Evolutionary conservation across 2,113 vertebrate genomes (phyloP).

Genomic region (Cavia porcellus): DNA sequence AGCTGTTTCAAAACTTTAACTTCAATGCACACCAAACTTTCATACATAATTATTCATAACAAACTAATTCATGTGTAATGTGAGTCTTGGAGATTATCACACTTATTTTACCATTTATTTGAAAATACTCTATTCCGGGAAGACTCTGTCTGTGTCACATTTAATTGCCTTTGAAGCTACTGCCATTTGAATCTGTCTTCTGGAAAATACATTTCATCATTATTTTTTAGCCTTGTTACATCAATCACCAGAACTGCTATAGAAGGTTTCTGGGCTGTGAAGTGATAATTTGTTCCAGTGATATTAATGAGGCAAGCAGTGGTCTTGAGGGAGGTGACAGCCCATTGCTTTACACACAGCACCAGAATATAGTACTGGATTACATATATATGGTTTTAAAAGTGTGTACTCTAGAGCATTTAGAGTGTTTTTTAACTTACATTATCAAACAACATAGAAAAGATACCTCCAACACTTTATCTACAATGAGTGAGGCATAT

Average conservation of each 20-base stretch:
- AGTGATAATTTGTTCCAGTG: slow-evolving; percentile 91
- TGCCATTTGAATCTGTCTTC: slow-evolving; percentile 89
- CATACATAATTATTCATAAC: slow-evolving; percentile 80
- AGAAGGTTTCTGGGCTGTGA: slow-evolving; percentile 90
- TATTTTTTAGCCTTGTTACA: slow-evolving; percentile 92
- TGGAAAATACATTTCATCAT: slow-evolving; percentile 90
- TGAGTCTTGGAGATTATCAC: slow-evolving; percentile 80
- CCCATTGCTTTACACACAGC: slow-evolving; percentile 86
- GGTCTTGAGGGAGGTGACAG: slow-evolving; percentile 90
- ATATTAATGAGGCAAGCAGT: slow-evolving; percentile 91
- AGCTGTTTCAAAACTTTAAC: slow-evolving; percentile 67
- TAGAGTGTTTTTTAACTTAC: slow-evolving; percentile 52
- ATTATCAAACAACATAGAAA: slow-evolving; percentile 66
- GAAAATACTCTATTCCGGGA: slow-evolving; percentile 86
- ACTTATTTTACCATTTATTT: slow-evolving; percentile 86
- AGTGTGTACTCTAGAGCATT: slow-evolving; percentile 68
- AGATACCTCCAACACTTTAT: slow-evolving; percentile 61
- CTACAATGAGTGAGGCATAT: slow-evolving; percentile 67
- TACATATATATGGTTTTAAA: slow-evolving; percentile 50
- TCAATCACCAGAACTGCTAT: slow-evolving; percentile 90
- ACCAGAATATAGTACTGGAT: slow-evolving; percentile 85
- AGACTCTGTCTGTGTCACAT: slow-evolving; percentile 87
- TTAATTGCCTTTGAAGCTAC: slow-evolving; percentile 91
- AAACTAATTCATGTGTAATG: slow-evolving; percentile 82
- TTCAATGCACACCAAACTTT: slow-evolving; percentile 73